A percentile compares a stretch with the other conserved stretches of the same genome.
phyloP scores from a whole-genome alignment of 1,140 invertebrate genomes.

The Drosophila sp. region DNA sequence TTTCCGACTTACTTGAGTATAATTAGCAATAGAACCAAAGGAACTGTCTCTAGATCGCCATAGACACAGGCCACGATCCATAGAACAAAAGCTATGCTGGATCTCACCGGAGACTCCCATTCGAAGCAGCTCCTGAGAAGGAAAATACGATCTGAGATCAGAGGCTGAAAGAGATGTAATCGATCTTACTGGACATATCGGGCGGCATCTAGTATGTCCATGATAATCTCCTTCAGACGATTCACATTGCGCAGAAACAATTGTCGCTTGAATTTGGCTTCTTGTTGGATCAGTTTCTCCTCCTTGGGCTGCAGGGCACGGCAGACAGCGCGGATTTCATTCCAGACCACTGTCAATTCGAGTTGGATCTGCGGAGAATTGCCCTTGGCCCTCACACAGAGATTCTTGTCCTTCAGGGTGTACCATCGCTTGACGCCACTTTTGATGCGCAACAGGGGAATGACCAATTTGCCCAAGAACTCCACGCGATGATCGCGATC shows the following conservation, averaged over 20 bases:
- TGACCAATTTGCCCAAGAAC: conserved; percentile 96
- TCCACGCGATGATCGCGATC: conserved; percentile 99
- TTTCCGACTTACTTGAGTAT: conserved; percentile 87
- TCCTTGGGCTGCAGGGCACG: conserved; percentile 97
- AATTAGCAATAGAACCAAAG: conserved; percentile 89
- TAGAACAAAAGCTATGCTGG: conserved; percentile 92
- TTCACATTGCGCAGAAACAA: conserved; percentile 97
- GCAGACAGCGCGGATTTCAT: conserved; percentile 92
- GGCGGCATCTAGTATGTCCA: conserved; percentile 94
- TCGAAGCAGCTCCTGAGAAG: conserved; percentile 94
- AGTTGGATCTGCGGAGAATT: conserved; percentile 93
- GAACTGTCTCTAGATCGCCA: conserved; percentile 91
- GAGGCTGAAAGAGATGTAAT: neutral
- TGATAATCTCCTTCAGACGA: conserved; percentile 94
- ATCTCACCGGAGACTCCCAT: conserved; percentile 97
- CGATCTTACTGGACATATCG: conserved; percentile 95
- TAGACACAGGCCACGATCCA: conserved; percentile 86
- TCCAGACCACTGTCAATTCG: conserved; percentile 96
- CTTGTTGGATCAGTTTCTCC: conserved; percentile 96
- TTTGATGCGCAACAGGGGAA: conserved; percentile 94
- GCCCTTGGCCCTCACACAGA: conserved; percentile 94
- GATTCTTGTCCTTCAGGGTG: conserved; percentile 97
- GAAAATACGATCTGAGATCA: neutral
- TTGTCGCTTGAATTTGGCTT: conserved; percentile 97
- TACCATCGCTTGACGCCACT: conserved; percentile 98